Conservation (phyloP, 2,797 vertebrate genomes). For the Australoheros facetus region DNA sequence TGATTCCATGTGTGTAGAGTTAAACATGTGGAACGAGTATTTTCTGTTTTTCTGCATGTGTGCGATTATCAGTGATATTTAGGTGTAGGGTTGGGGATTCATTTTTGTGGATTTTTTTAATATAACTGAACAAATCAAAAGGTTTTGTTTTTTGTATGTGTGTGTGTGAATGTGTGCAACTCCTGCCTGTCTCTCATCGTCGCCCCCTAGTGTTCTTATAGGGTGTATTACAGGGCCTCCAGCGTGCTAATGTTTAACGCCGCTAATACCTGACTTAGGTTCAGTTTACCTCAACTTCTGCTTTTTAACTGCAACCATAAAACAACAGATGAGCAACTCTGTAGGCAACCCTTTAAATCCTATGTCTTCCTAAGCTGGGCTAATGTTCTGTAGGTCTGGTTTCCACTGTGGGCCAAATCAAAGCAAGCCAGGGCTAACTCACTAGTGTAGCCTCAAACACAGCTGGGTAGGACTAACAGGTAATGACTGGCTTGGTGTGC, state of each 20-base stretch:
- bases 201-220: conserved; percentile 51
- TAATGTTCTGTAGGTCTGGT: conserved; percentile 8
- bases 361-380: conserved; percentile 63
- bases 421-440: conserved; percentile 33
- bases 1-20: conserved; percentile 72
- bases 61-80: conserved; percentile 52
- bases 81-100: conserved; percentile 56
- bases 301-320: conserved; percentile 54
- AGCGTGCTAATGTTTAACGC: conserved; percentile 25
- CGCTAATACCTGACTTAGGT: conserved; percentile 45
- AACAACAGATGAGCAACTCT: conserved; percentile 17
- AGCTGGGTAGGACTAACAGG: neutral
- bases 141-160: neutral
- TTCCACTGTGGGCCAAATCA: conserved; percentile 28
- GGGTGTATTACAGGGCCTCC: conserved; percentile 38
- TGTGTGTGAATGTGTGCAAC: conserved; percentile 19
- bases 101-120: conserved; percentile 34
- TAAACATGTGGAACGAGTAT: conserved; percentile 33
- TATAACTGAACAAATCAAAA: conserved; percentile 73
- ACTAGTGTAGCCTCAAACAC: neutral
- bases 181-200: conserved; percentile 31
- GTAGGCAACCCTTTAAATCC: conserved; percentile 39
- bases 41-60: conserved; percentile 43
- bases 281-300: conserved; percentile 70
- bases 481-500: neutral